Conservation (phyloP, 2,113 vertebrate species). For the Pangasianodon gigas region DNA sequence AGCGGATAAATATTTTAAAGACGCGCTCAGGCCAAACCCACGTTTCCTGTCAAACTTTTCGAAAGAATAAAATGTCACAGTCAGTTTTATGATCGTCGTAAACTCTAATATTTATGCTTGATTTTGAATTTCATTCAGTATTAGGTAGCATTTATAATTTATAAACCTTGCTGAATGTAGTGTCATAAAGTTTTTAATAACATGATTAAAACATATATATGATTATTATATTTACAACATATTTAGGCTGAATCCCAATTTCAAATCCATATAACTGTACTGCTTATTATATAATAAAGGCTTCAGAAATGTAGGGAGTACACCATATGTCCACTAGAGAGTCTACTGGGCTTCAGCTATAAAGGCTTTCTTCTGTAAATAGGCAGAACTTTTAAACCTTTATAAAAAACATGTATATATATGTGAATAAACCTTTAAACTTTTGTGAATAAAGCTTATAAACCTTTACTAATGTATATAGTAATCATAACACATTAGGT, state of each 20-base stretch:
- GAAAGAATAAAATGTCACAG: conserved; percentile 23
- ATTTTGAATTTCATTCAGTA: too few species aligned
- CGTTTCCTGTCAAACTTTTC: conserved; percentile 57
- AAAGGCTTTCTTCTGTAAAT: not conserved
- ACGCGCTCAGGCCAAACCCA: conserved; percentile 59
- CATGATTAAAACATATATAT: not conserved
- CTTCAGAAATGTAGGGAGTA: not conserved
- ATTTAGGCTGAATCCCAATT: not conserved
- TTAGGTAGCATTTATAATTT: not conserved
- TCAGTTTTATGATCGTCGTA: not conserved
- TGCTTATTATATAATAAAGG: not conserved
- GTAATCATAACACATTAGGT: not conserved
- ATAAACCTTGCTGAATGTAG: not conserved
- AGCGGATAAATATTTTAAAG: conserved; percentile 71
- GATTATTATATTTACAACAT: not conserved
- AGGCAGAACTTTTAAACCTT: not conserved
- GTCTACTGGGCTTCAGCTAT: not conserved
- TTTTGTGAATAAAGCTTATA: not conserved
- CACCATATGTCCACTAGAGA: not conserved
- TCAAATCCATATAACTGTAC: not conserved
- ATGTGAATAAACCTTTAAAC: not conserved
- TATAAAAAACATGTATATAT: not conserved
- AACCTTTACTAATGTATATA: not conserved
- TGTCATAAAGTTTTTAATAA: not conserved
- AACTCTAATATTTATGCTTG: too few species aligned